These are phyloP conservation scores for Amphiprion ocellaris DNA, from an alignment of 2,113 vertebrate species.

Conservation along the genomic window DNA sequence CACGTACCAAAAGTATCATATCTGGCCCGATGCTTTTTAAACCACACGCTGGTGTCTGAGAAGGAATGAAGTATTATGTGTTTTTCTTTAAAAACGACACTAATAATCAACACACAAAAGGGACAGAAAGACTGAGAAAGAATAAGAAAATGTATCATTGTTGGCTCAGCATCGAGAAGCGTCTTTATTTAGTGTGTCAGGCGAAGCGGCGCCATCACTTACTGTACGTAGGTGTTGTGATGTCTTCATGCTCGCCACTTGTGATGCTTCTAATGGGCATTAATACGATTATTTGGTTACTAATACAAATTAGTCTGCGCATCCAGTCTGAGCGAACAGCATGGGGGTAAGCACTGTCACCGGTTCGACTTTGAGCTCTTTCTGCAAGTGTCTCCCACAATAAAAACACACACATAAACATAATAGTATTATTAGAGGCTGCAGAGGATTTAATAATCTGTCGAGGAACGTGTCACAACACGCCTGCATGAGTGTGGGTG, in stretches of 20 bases:
- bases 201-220: slow-evolving; percentile 38
- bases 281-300: slow-evolving; percentile 86
- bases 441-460: slow-evolving; percentile 73
- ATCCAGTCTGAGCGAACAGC: slow-evolving; percentile 71
- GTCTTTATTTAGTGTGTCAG: slow-evolving; percentile 62
- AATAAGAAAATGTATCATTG: slow-evolving; percentile 32
- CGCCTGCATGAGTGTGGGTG: slow-evolving; percentile 51
- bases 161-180: slow-evolving; percentile 55
- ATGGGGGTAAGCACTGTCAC: slow-evolving; percentile 66
- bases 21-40: slow-evolving; percentile 30
- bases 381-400: slow-evolving; percentile 61
- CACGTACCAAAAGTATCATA: slow-evolving; percentile 20
- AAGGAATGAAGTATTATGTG: slow-evolving; percentile 19
- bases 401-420: slow-evolving; percentile 42
- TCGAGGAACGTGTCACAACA: slow-evolving; percentile 66
- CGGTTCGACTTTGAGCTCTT: slow-evolving; percentile 64
- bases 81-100: slow-evolving; percentile 17
- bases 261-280: slow-evolving; percentile 83
- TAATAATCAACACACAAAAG: slow-evolving; percentile 48
- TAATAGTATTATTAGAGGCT: slow-evolving; percentile 74
- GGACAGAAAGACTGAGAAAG: slow-evolving; percentile 15
- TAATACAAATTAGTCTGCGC: slow-evolving; percentile 85
- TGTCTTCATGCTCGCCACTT: slow-evolving; percentile 82
- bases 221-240: slow-evolving; percentile 82
- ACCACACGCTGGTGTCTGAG: slow-evolving; percentile 24